phyloP scores from a whole-genome alignment of 2,113 vertebrate genomes.

The Brachirus orientalis region DNA sequence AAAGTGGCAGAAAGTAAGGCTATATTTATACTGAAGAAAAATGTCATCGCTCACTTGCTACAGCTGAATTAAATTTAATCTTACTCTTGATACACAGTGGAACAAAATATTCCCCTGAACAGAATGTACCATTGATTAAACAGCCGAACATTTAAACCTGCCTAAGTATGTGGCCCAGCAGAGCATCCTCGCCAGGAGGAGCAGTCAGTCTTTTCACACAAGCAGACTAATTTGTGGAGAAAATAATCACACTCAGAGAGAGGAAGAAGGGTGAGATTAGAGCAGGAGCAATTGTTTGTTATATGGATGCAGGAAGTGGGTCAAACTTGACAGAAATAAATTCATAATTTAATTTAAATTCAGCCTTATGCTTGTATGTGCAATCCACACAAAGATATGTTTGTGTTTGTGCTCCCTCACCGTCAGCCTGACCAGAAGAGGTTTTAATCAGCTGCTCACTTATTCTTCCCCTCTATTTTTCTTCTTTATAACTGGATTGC shows the following conservation, averaged over 20 bases:
- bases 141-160: conserved; percentile 24
- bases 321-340: conserved; percentile 37
- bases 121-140: neutral
- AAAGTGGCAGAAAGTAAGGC: neutral
- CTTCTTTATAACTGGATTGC: neutral
- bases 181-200: conserved; percentile 3
- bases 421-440: neutral
- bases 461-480: conserved; percentile 2
- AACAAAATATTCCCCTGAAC: conserved; percentile 27
- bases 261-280: conserved; percentile 2
- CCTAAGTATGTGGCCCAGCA: conserved; percentile 5
- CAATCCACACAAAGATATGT: neutral
- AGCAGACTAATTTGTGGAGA: too few species aligned
- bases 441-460: too few species aligned
- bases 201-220: conserved; percentile 33
- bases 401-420: conserved; percentile 22
- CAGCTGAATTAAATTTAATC: neutral
- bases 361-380: neutral
- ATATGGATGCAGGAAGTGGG: conserved; percentile 56
- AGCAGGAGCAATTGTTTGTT: conserved; percentile 35
- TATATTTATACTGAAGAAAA: neutral
- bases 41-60: neutral
- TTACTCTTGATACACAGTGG: conserved; percentile 5
- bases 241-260: conserved; percentile 5
- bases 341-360: conserved; percentile 5